Conservation (phyloP, 2,888 invertebrate species). For the Tetragnatha montana region DNA sequence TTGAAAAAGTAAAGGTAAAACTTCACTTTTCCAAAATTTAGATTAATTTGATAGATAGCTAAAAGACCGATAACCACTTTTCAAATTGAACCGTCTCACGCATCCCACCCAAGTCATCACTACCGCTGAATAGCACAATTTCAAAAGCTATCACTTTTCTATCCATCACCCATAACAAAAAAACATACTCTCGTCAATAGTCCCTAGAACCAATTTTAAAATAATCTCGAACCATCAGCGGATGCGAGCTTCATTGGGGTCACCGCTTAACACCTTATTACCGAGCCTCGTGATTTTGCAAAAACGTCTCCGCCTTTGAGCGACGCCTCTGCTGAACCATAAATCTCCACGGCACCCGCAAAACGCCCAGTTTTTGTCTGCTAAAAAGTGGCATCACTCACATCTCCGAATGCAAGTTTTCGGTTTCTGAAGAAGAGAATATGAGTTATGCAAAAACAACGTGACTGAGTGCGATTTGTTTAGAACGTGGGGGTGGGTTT, state of each 20-base stretch:
- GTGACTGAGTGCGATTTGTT: background rate
- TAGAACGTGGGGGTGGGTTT: background rate
- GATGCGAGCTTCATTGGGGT: slow-evolving; percentile 13
- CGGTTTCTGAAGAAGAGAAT: background rate
- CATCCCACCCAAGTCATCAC: no score
- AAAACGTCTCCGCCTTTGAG: slow-evolving; percentile 38
- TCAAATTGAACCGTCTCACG: no score
- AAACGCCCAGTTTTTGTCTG: slow-evolving; percentile 37
- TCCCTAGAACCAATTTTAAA: slow-evolving; percentile 43
- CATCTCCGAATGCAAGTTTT: background rate
- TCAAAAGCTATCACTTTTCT: no score
- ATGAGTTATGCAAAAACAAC: background rate
- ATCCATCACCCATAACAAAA: no score
- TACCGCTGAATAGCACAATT: no score
- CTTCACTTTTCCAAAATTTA: no score
- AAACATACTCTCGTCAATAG: no score
- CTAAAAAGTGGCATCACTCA: slow-evolving; percentile 4
- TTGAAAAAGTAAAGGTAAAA: no score
- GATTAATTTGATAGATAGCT: no score
- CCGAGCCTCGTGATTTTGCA: slow-evolving; percentile 10
- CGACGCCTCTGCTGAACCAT: slow-evolving; percentile 57
- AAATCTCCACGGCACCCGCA: slow-evolving; percentile 40
- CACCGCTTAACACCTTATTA: slow-evolving; percentile 62
- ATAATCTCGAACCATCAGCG: slow-evolving; percentile 35
- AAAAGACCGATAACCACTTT: no score